Evolutionary conservation across 2,113 vertebrate species (phyloP), one percentile per base, ranked within the genome.

Genomic region (Percina caprodes): DNA sequence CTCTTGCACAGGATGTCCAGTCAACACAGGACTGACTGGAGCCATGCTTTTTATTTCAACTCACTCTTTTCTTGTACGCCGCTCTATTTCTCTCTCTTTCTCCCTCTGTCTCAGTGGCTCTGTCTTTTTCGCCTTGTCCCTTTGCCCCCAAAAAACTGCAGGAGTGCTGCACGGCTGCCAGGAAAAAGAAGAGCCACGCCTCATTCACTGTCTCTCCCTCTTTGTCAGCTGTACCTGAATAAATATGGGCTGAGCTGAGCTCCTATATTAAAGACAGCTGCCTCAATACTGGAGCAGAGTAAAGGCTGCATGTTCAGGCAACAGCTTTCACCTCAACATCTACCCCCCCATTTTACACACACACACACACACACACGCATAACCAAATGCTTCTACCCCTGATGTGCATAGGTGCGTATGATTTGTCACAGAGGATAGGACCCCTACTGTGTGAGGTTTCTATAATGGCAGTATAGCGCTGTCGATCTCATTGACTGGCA

Each of bases 251-350:
- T 85, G 83, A 92, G 89, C 82, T 51, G 87, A 78, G 79, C 70
- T 62, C 86, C 88, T 94, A 91, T 95, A 95, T 95, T 95, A 93
- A 95, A 95, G 80, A 94, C 94, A 95, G 94, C 93, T 95, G 95
- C 89, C 80, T 89, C 88, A 82, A 77, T 85, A 86, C 74, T 82
- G 78, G 73, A 72, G 76, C 48, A 73, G 62, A 81, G 89, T 33
- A 82, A 72, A 73, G 84, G 77, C 82, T 83, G 86, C 86, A 88
- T 89, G 87, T 89, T 87, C 78, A 76, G 82, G 83, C 83, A 81
- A 62, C 67, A 94, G 87, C 82, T 86, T 79, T 63, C 77, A 68
- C 61, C 66, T 84, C 61, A 69, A 49, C 55, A 58, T 62, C 63
- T 58, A 69, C 23, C 18, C 51, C 58, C 26, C 39, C 35, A 39